Base-by-base conservation (phyloP, 2,888 invertebrate species). In the Minunthozetes semirufus region DNA sequence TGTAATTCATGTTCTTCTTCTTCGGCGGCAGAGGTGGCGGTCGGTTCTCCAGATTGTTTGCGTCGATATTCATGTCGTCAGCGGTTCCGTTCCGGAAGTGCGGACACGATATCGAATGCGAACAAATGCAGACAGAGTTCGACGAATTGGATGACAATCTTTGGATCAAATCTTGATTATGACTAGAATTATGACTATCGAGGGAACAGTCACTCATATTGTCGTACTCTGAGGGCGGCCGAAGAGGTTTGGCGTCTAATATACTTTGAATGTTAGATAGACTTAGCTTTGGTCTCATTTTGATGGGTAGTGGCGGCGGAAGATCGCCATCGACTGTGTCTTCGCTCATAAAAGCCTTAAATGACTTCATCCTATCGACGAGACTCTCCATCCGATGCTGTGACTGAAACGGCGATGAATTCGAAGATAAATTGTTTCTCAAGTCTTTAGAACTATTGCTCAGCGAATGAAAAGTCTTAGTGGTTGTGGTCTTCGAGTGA, bases 11-110 rank as follows among this genome's bases (percentile, higher is more conserved):
- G 87, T 95, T 92, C 84, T 91, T 90, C 85, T 94, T 94, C 86
- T 95, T 95, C 66, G 91, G 89, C 59, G 95, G 95, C 78, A 95
- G 85, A 72, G 95, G 95, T 77, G 95, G 95, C 78, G 83, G 82
- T 76, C 81, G 80, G 15, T 77, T 77, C 73, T 74, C 75, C 61
- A 77, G 76, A 38, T 42, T 27, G 25, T 72, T 63, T 33, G 46
- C 19, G n/a, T 70, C 70, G 4, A 66, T 66, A 6, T 4, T n/a
- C 1, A 15, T 29, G 11, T 15, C 17, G 11, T 22, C 13, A n/a
- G n/a, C n/a, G 6, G 22, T 1, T 11, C 42, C 25, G 17, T 42
- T 29, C 13, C 56, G 68, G 61, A 75, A 77, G 75, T 76, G 75
- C 46, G 75, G 78, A 74, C 77, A 78, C 38, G 77, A 73, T 11